A percentile compares a stretch with the other conserved stretches of the same genome.
Evolutionary conservation across 2,797 vertebrate genomes (phyloP).

Genomic region (Pygocentrus nattereri): DNA sequence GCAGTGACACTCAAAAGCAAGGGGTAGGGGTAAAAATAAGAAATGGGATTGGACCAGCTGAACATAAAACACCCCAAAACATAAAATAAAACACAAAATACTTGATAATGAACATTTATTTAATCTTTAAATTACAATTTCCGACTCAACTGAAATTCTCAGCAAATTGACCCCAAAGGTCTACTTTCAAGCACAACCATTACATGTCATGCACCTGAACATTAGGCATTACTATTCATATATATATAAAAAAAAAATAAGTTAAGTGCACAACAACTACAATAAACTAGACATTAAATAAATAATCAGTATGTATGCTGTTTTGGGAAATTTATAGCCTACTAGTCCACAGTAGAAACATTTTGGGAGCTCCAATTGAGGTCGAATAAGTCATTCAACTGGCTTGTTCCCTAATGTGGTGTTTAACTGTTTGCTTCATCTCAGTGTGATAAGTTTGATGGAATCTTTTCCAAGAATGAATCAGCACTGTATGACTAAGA

Average conservation of each 20-base stretch:
- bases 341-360: not conserved
- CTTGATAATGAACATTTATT: slow-evolving; percentile 16
- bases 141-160: slow-evolving; percentile 14
- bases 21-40: no score
- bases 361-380: not conserved
- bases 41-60: no score
- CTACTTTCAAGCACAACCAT: slow-evolving; percentile 48
- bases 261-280: slow-evolving; percentile 17
- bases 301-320: slow-evolving; percentile 5
- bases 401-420: not conserved
- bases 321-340: slow-evolving; percentile 6
- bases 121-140: not conserved
- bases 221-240: slow-evolving; percentile 29
- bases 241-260: slow-evolving; percentile 62
- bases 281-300: slow-evolving; percentile 8
- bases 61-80: not conserved
- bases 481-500: not conserved
- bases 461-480: not conserved
- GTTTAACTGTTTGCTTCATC: not conserved
- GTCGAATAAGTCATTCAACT: not conserved
- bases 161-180: slow-evolving; percentile 48
- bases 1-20: no score
- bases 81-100: not conserved
- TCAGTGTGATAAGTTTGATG: not conserved
- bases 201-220: slow-evolving; percentile 47